Conservation (phyloP, 2,888 invertebrate genomes). For the Enoplolaimus lenunculus region DNA sequence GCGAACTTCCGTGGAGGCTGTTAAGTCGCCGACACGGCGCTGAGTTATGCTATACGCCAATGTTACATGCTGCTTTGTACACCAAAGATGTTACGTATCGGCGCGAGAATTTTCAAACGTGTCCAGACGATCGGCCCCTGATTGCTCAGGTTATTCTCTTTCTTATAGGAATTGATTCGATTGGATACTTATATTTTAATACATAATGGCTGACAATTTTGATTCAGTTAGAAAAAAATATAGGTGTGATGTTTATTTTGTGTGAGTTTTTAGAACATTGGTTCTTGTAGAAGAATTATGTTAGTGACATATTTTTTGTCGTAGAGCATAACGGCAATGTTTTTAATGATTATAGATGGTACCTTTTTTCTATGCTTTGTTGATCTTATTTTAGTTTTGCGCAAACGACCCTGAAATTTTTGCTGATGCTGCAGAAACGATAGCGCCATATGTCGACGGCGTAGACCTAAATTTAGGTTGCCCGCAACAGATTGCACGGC, state of each 20-base stretch:
- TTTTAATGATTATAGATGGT: too few relatives aligned
- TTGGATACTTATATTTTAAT: too few relatives aligned
- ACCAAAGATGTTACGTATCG: constrained; percentile 72
- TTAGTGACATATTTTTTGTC: too few relatives aligned
- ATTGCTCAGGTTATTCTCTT: constrained; percentile 95
- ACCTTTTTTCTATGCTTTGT: background rate
- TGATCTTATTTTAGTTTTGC: constrained; percentile 61
- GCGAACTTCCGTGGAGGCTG: constrained; percentile 45
- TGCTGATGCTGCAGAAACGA: constrained; percentile 69
- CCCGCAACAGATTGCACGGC: constrained; percentile 88
- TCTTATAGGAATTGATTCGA: too few relatives aligned
- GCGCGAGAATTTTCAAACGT: constrained; percentile 64
- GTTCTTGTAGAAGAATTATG: too few relatives aligned
- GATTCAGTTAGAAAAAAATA: too few relatives aligned
- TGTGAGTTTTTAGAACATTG: too few relatives aligned
- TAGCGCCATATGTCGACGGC: constrained; percentile 75
- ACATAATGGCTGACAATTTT: too few relatives aligned
- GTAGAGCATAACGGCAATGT: too few relatives aligned
- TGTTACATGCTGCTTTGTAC: constrained; percentile 86
- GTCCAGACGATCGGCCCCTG: constrained; percentile 72
- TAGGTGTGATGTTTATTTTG: too few relatives aligned
- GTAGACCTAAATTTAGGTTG: constrained; percentile 95
- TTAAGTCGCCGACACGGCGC: constrained; percentile 74
- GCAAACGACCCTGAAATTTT: constrained; percentile 80
- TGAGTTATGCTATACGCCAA: constrained; percentile 85